Evolutionary conservation across 1,140 invertebrate species (phyloP).

Genomic region (Nylanderia fulva): DNA sequence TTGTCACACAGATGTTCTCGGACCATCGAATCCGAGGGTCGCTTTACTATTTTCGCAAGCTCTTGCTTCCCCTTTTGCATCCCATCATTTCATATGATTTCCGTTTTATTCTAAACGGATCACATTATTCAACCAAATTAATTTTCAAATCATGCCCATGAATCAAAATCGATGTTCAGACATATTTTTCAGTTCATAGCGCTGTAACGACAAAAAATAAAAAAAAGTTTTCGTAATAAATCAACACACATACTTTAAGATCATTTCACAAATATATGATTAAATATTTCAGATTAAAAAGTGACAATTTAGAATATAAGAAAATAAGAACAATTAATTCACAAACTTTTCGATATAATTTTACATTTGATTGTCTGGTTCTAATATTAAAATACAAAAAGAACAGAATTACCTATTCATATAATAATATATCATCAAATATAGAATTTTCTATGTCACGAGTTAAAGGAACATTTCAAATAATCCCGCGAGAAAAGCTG

Average conservation of each 20-base stretch:
- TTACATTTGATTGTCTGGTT: background rate
- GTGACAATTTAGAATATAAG: background rate
- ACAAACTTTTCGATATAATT: background rate
- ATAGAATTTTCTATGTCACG: conserved; percentile 28
- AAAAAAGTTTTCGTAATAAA: background rate
- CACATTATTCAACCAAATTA: background rate
- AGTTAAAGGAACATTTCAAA: conserved; percentile 27
- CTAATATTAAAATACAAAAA: background rate
- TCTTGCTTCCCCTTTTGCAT: conserved; percentile 1
- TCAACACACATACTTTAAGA: background rate
- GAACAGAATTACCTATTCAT: background rate
- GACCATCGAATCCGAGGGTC: conserved; percentile 32
- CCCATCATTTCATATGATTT: background rate
- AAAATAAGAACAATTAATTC: background rate
- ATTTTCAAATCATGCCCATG: conserved; percentile 5
- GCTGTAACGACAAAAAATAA: background rate
- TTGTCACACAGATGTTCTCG: conserved; percentile 22
- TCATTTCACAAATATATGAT: background rate
- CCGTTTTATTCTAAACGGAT: background rate
- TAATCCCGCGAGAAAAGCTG: background rate
- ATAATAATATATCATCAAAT: background rate
- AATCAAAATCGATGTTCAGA: background rate
- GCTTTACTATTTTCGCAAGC: conserved; percentile 17
- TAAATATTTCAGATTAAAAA: background rate
- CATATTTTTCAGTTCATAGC: background rate